These are phyloP conservation scores for Palythoa grandiflora DNA, from an alignment of 92 coral and sea anemone genomes.

Conservation along the genomic window DNA sequence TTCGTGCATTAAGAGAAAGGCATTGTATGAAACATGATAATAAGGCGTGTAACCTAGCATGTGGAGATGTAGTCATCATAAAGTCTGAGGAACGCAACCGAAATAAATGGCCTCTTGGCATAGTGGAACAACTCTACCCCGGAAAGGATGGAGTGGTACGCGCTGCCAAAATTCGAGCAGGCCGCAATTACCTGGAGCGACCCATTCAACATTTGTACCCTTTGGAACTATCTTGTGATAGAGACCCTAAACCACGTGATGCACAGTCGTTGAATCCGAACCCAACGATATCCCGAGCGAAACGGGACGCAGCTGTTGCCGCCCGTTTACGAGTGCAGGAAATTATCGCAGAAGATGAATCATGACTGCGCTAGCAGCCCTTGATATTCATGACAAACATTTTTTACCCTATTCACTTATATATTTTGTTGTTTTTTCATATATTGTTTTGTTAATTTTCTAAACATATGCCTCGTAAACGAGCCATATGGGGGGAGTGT, in stretches of 20 bases:
- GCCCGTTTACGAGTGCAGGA: constrained; percentile 3
- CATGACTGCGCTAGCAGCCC: constrained; percentile 19
- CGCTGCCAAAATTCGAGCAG: neutral
- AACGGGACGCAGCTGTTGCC: constrained; percentile 29
- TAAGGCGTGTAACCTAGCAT: neutral
- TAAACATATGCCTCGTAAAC: constrained; percentile 23
- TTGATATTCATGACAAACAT: neutral
- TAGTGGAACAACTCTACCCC: neutral
- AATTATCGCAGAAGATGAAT: neutral
- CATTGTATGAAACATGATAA: neutral
- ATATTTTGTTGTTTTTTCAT: neutral
- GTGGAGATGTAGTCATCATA: constrained; percentile 17
- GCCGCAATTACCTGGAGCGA: constrained; percentile 8
- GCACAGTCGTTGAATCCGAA: neutral
- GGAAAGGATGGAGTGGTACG: constrained; percentile 26
- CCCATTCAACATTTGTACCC: neutral
- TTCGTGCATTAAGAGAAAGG: neutral
- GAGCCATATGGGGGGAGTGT: constrained; percentile 33
- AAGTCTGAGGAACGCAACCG: constrained; percentile 14
- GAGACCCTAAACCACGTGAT: neutral
- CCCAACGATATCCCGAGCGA: neutral
- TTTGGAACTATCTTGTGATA: neutral
- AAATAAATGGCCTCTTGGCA: constrained; percentile 12
- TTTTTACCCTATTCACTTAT: neutral
- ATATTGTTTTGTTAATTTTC: neutral